A percentile compares a stretch with the other conserved stretches of the same genome.
Evolutionary conservation across 2,113 vertebrate species (phyloP).

Genomic region (Leucoraja erinaceus): DNA sequence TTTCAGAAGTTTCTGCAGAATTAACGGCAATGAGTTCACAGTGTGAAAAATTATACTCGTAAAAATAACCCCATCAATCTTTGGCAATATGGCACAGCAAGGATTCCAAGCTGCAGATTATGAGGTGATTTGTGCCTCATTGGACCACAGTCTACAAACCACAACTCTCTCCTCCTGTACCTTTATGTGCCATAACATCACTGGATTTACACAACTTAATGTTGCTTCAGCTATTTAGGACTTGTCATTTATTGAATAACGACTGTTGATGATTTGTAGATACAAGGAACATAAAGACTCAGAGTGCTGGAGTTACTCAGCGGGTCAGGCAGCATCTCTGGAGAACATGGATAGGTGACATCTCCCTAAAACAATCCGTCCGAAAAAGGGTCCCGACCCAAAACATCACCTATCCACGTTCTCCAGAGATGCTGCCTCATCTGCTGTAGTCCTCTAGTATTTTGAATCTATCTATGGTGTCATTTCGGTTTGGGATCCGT

Average conservation of each 20-base stretch:
- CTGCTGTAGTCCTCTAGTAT: no score
- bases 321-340: no score
- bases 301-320: no score
- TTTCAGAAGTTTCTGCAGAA: no score
- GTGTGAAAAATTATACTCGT: background rate
- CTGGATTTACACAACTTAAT: background rate
- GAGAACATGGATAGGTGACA: no score
- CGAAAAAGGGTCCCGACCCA: no score
- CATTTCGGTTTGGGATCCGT: no score
- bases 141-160: background rate
- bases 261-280: background rate
- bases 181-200: background rate
- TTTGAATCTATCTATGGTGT: no score
- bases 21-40: background rate
- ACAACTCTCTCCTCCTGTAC: background rate
- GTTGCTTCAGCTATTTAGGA: background rate
- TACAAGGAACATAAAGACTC: no score
- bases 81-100: background rate
- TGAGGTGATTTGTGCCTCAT: background rate
- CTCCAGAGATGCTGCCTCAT: no score
- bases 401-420: no score
- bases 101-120: background rate
- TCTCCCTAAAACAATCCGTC: no score
- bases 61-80: background rate
- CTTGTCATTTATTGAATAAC: background rate